A percentile compares a stretch with the other conserved stretches of the same genome.
Conservation (phyloP, 2,113 vertebrate genomes). For the Nestor notabilis region DNA sequence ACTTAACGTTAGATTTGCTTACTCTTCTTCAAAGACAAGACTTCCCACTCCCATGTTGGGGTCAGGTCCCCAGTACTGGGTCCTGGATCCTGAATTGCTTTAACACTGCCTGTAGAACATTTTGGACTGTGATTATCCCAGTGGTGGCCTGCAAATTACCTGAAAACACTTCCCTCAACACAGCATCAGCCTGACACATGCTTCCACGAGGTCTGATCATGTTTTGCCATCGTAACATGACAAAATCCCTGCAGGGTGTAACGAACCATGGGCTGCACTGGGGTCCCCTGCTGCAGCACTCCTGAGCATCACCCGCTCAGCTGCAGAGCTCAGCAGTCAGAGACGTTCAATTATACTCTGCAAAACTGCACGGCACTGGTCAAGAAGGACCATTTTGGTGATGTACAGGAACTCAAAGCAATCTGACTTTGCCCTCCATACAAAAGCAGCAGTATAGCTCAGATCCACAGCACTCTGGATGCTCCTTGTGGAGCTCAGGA, state of each 20-base stretch:
- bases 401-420: background rate
- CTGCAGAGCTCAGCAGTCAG: background rate
- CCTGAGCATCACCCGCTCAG: background rate
- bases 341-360: background rate
- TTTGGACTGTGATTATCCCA: background rate
- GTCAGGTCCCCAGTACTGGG: background rate
- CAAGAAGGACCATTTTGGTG: background rate
- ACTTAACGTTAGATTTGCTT: background rate
- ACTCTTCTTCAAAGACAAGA: background rate
- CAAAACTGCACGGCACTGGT: background rate
- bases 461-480: background rate
- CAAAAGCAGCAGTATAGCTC: background rate
- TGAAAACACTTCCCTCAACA: background rate
- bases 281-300: background rate
- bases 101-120: background rate
- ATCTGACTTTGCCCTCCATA: accelerated
- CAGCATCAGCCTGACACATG: background rate
- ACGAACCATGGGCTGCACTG: background rate
- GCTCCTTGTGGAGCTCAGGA: background rate
- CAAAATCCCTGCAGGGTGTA: background rate
- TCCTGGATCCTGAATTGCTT: background rate
- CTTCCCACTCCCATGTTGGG: background rate
- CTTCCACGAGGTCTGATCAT: background rate
- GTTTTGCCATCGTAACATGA: accelerated
- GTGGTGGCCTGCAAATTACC: background rate